phyloP scores from a whole-genome alignment of 2,888 invertebrate species.

The Nomada flava region DNA sequence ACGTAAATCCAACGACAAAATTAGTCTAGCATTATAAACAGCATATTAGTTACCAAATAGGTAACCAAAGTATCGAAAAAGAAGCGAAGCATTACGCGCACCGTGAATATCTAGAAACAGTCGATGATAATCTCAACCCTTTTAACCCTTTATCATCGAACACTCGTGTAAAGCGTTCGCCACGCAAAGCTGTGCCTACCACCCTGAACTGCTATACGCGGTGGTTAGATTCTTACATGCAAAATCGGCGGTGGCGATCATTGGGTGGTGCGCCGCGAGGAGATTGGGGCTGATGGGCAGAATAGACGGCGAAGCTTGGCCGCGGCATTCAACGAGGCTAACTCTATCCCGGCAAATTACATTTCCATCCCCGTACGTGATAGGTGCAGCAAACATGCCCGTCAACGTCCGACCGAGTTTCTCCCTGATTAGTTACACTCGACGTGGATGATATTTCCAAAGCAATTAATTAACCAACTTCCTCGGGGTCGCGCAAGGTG shows the following conservation, averaged over 20 bases:
- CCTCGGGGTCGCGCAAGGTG: constrained; percentile 40
- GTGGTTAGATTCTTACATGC: constrained; percentile 63
- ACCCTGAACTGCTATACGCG: not conserved
- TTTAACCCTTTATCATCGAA: constrained; percentile 10
- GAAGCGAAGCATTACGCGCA: too few relatives aligned
- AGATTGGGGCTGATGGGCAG: constrained; percentile 55
- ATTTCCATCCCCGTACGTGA: constrained; percentile 77
- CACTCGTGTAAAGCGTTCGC: constrained; percentile 14
- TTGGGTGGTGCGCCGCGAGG: constrained; percentile 63
- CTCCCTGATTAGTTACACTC: constrained; percentile 75
- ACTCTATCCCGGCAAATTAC: constrained; percentile 77
- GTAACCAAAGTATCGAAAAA: too few relatives aligned
- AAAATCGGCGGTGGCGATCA: constrained; percentile 69
- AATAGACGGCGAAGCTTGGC: constrained; percentile 66
- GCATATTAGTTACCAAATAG: too few relatives aligned
- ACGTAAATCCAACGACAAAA: too few relatives aligned
- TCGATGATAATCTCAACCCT: not conserved
- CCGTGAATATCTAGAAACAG: not conserved
- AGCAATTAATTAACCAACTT: constrained; percentile 77
- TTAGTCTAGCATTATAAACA: too few relatives aligned
- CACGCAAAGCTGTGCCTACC: constrained; percentile 35
- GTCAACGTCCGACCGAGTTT: constrained; percentile 77
- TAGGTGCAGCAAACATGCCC: constrained; percentile 77
- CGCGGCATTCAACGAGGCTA: constrained; percentile 73
- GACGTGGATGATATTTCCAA: constrained; percentile 73